A percentile compares a stretch with the other conserved stretches of the same genome.
phyloP scores from a whole-genome alignment of 2,113 vertebrate genomes.

The Ptyas mucosa region DNA sequence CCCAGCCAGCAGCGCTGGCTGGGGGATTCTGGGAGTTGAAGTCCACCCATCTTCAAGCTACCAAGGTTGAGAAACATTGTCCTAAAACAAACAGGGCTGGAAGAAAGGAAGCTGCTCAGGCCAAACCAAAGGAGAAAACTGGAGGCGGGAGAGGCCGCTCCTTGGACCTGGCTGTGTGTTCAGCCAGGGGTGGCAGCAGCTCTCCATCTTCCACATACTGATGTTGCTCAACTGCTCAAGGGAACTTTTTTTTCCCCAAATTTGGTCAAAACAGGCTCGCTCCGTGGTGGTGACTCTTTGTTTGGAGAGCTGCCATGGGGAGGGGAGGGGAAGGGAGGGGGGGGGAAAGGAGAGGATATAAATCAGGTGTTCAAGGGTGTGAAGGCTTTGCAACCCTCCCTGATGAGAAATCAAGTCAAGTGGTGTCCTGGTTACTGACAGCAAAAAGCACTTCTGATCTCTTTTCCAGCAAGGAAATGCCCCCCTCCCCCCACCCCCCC shows the following conservation, averaged over 20 bases:
- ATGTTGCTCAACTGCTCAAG: conserved; percentile 32
- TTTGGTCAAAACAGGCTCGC: conserved; percentile 52
- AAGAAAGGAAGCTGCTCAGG: not conserved
- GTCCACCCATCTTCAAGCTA: too few relatives aligned
- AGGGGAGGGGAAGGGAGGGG: fast-evolving
- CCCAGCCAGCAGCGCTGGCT: too few relatives aligned
- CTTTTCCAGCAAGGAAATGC: not conserved
- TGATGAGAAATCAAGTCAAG: not conserved
- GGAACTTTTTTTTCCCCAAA: conserved; percentile 41
- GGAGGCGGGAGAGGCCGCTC: not conserved
- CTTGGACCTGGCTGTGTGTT: conserved; percentile 33
- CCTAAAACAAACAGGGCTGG: not conserved
- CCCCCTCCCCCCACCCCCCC: not conserved
- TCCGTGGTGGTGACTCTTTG: not conserved
- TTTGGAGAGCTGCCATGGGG: not conserved
- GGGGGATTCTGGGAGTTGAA: too few relatives aligned
- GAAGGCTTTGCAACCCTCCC: not conserved
- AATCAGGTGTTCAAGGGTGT: not conserved
- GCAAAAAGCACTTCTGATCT: not conserved
- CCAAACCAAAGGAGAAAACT: not conserved
- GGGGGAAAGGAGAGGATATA: fast-evolving
- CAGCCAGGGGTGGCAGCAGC: conserved; percentile 15
- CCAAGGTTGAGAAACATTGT: too few relatives aligned
- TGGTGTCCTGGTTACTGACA: not conserved
- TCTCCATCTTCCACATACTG: conserved; percentile 5